phyloP scores from a whole-genome alignment of 2,797 vertebrate genomes.

The Pseudopleuronectes americanus region DNA sequence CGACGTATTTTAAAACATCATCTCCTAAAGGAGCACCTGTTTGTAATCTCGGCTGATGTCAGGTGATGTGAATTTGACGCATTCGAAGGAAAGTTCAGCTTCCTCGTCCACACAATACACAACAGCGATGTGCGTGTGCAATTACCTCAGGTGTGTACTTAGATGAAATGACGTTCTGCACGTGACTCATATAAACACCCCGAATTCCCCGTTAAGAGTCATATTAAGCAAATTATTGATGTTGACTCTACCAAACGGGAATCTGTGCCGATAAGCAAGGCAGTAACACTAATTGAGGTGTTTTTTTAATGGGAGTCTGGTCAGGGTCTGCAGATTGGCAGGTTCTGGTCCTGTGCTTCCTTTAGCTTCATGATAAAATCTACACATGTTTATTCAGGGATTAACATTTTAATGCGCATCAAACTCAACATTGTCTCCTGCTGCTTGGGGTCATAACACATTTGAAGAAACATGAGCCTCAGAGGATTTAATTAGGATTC shows the following conservation, averaged over 20 bases:
- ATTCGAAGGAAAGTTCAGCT: accelerated
- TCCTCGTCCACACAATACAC: neutral
- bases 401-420: neutral
- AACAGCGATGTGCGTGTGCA: accelerated
- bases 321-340: neutral
- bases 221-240: accelerated
- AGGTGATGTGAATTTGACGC: accelerated
- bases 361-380: neutral
- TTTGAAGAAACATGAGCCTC: too few relatives aligned
- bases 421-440: neutral
- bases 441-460: too few relatives aligned
- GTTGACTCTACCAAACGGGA: accelerated
- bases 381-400: neutral
- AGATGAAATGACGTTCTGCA: accelerated
- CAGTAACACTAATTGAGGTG: accelerated
- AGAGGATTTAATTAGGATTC: neutral
- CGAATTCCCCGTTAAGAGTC: neutral
- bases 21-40: accelerated
- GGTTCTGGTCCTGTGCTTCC: neutral
- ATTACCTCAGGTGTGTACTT: neutral
- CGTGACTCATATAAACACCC: neutral
- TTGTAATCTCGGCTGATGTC: neutral
- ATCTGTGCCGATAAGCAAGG: neutral
- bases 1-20: accelerated
- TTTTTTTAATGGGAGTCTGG: constrained; percentile 3